Evolutionary conservation across 2,888 invertebrate species (phyloP).

Genomic region (Pimpla rufipes): DNA sequence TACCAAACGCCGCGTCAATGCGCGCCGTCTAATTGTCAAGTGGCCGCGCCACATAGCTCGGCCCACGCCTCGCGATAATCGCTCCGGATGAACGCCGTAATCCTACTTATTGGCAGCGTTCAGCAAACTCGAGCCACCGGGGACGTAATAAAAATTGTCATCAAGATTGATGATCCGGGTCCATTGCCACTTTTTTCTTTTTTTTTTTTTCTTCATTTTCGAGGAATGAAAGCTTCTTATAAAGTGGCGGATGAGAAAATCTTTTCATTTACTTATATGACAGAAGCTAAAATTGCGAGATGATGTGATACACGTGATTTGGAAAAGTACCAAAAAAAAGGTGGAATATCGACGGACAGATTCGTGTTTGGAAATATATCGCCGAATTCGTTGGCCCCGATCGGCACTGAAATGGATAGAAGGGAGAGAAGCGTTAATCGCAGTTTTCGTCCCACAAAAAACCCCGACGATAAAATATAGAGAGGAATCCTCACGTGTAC

Average conservation of each 20-base stretch:
- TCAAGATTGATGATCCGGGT: not conserved
- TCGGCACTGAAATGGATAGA: slow-evolving; percentile 2
- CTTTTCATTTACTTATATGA: too few species aligned
- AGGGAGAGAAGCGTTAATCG: not conserved
- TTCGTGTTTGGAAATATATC: too few species aligned
- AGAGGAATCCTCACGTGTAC: not conserved
- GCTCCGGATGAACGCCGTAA: slow-evolving; percentile 44
- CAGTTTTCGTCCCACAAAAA: not conserved
- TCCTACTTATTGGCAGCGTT: slow-evolving; percentile 24
- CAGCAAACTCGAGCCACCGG: not conserved
- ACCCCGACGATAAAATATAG: not conserved
- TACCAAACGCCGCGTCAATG: slow-evolving; percentile 41
- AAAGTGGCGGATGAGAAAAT: too few species aligned
- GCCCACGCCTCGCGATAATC: slow-evolving; percentile 50
- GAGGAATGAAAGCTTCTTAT: not conserved
- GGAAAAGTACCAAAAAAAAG: too few species aligned
- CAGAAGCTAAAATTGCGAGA: too few species aligned
- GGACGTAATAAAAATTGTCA: not conserved
- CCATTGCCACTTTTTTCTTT: too few species aligned
- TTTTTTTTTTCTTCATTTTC: not conserved
- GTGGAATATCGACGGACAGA: too few species aligned
- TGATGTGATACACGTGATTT: too few species aligned
- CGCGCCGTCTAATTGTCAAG: slow-evolving; percentile 38
- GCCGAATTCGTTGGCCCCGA: too few species aligned
- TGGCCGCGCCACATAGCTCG: slow-evolving; percentile 11